Percentiles rank a stretch among this genome's conserved stretches.
Conservation (phyloP, 2,888 invertebrate species). For the Alviniconcha strummeri region DNA sequence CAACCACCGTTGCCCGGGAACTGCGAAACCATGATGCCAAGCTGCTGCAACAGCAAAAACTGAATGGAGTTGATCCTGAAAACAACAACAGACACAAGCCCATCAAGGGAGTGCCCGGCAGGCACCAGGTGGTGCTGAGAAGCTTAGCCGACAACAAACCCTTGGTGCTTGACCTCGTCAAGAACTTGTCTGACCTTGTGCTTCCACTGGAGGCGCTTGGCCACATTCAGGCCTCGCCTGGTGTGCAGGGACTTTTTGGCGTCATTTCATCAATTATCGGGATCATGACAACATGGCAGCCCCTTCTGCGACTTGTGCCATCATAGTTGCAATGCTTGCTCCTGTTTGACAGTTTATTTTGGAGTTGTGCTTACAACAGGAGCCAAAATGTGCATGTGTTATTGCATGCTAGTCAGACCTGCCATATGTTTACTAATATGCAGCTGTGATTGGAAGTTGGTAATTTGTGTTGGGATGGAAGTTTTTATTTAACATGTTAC, state of each 20-base stretch:
- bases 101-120: conserved; percentile 25
- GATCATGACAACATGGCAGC: conserved; percentile 84
- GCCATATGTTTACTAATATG: too few relatives aligned
- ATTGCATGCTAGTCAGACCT: too few relatives aligned
- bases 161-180: conserved; percentile 86
- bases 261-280: conserved; percentile 88
- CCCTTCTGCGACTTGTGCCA: conserved; percentile 82
- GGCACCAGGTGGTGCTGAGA: conserved; percentile 42
- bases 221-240: conserved; percentile 85
- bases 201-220: conserved; percentile 89
- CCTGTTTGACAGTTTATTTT: neutral
- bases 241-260: conserved; percentile 86
- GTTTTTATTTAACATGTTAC: too few relatives aligned
- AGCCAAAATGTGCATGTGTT: too few relatives aligned
- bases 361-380: neutral
- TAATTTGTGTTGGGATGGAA: too few relatives aligned
- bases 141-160: conserved; percentile 59
- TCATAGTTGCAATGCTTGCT: conserved; percentile 37
- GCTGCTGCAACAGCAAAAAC: conserved; percentile 45
- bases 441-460: too few relatives aligned
- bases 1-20: conserved; percentile 49
- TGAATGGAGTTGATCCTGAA: conserved; percentile 47
- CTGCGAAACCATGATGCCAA: conserved; percentile 42
- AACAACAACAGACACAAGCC: conserved; percentile 77
- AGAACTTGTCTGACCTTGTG: conserved; percentile 90